These are phyloP conservation scores for Goniozus legneri DNA, from an alignment of 1,140 invertebrate species.

Conservation along the genomic window DNA sequence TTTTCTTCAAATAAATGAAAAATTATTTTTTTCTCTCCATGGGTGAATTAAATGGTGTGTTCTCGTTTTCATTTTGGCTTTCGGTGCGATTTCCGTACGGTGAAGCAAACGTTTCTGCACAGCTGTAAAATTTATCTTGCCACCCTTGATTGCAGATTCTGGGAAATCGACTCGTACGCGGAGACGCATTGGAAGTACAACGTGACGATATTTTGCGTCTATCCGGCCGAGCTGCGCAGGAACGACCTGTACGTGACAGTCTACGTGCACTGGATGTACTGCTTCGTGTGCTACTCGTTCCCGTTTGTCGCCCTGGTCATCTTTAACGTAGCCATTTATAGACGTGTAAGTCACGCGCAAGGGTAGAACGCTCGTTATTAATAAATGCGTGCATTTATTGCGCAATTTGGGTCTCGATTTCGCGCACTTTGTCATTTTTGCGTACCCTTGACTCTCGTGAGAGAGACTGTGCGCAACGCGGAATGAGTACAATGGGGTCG, in stretches of 20 bases:
- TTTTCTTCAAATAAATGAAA: too few relatives aligned
- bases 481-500: too few relatives aligned
- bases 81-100: too few relatives aligned
- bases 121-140: too few relatives aligned
- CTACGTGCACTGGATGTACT: slow-evolving; percentile 90
- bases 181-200: slow-evolving; percentile 56
- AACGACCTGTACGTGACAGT: slow-evolving; percentile 75
- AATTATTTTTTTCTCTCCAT: too few relatives aligned
- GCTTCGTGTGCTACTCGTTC: slow-evolving; percentile 87
- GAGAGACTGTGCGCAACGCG: too few relatives aligned
- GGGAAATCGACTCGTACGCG: slow-evolving; percentile 59
- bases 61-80: neutral
- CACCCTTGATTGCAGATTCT: slow-evolving; percentile 58
- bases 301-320: slow-evolving; percentile 81
- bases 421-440: too few relatives aligned
- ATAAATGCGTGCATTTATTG: too few relatives aligned
- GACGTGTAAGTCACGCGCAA: slow-evolving; percentile 66
- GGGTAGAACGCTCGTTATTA: too few relatives aligned
- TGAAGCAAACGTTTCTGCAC: too few relatives aligned
- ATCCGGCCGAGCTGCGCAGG: slow-evolving; percentile 66
- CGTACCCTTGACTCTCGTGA: too few relatives aligned
- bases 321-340: slow-evolving; percentile 87
- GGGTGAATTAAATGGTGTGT: neutral
- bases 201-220: slow-evolving; percentile 68
- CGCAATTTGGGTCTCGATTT: too few relatives aligned